Percentiles rank a stretch among this genome's conserved stretches.
phyloP scores from a whole-genome alignment of 2,797 vertebrate species.

The Carcharodon carcharias region DNA sequence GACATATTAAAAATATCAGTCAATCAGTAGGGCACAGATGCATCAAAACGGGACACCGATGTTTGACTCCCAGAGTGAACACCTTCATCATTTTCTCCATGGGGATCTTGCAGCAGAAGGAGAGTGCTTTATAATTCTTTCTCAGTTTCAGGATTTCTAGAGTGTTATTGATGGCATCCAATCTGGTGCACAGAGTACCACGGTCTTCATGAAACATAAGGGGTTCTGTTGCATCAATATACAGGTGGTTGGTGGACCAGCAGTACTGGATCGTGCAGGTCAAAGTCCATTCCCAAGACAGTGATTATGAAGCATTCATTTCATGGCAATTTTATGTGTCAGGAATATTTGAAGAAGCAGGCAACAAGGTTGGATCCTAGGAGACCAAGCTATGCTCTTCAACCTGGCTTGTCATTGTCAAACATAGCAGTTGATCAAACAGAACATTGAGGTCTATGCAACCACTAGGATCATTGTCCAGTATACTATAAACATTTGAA shows the following conservation, averaged over 20 bases:
- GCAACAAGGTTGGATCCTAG: neutral
- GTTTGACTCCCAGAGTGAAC: neutral
- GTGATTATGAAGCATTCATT: neutral
- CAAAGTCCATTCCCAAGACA: neutral
- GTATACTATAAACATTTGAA: neutral
- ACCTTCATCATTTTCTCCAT: neutral
- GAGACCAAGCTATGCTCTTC: neutral
- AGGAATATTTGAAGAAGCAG: neutral
- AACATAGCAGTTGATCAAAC: neutral
- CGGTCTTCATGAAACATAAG: neutral
- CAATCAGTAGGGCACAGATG: neutral
- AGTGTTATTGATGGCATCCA: neutral
- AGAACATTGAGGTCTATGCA: neutral
- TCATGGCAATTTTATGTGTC: neutral
- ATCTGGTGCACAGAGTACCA: neutral
- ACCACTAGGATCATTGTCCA: neutral
- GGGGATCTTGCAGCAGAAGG: neutral
- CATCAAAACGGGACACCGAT: neutral
- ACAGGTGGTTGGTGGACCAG: neutral
- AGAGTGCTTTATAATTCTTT: neutral
- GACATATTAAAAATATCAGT: neutral
- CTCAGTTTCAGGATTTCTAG: neutral
- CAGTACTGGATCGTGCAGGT: neutral
- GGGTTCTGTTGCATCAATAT: neutral
- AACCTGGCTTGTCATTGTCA: neutral